phyloP scores from a whole-genome alignment of 2,113 vertebrate genomes.

The Leptobrachium ailaonicum region DNA sequence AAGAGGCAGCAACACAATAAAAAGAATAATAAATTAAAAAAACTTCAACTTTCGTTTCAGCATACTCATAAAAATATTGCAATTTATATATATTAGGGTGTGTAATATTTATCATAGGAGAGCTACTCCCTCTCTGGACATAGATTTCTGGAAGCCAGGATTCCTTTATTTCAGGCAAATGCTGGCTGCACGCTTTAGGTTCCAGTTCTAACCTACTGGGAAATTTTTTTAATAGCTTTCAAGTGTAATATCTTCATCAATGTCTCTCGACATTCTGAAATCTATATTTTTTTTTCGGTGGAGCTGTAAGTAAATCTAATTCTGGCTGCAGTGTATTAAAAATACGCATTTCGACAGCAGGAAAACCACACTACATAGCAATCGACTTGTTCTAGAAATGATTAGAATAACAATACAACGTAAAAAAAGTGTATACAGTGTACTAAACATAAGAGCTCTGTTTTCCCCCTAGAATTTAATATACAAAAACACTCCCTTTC shows the following conservation, averaged over 20 bases:
- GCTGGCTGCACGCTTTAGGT: not conserved
- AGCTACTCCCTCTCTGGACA: not conserved
- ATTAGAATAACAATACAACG: no score
- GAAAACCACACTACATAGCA: no score
- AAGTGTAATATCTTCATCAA: not conserved
- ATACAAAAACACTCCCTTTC: no score
- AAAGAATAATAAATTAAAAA: not conserved
- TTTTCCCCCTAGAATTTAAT: no score
- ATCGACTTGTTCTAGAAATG: no score
- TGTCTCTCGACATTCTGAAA: not conserved
- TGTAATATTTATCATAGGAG: not conserved
- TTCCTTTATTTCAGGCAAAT: not conserved
- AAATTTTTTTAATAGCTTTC: slow-evolving; percentile 1
- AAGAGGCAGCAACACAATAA: not conserved
- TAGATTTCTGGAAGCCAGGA: not conserved
- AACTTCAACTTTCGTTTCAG: not conserved
- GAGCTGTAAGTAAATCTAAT: not conserved
- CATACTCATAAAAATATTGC: not conserved
- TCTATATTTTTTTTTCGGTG: no score
- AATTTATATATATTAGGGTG: not conserved
- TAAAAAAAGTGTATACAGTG: no score
- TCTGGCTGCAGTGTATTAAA: not conserved
- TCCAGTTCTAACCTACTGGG: not conserved
- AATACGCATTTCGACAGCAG: not conserved
- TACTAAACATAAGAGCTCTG: no score